These are phyloP conservation scores for Hoplodrina ambigua DNA, from an alignment of 2,888 invertebrate genomes.

Conservation along the genomic window DNA sequence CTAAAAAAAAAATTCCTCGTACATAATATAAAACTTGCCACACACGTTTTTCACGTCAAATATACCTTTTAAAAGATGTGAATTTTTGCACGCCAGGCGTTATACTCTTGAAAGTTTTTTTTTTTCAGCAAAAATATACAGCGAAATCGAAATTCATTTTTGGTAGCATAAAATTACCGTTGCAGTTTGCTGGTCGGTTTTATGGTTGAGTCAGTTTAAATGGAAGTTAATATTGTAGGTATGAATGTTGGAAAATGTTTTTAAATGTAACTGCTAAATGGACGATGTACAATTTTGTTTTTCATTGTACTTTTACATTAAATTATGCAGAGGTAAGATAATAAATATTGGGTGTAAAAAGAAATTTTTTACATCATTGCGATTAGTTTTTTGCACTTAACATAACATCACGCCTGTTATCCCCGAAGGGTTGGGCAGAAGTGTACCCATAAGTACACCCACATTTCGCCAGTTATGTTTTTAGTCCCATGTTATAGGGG, in stretches of 20 bases:
- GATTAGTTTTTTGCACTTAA: too few species aligned
- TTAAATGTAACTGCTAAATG: slow-evolving; percentile 7
- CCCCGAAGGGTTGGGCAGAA: too few species aligned
- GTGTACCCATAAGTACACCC: too few species aligned
- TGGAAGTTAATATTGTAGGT: slow-evolving; percentile 7
- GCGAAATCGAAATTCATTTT: slow-evolving; percentile 9
- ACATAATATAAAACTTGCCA: too few species aligned
- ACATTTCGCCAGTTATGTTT: too few species aligned
- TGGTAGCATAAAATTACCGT: background rate
- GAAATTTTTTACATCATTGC: too few species aligned
- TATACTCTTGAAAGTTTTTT: background rate
- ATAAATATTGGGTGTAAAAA: too few species aligned
- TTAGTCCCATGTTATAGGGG: too few species aligned
- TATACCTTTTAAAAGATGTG: background rate
- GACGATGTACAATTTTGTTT: background rate
- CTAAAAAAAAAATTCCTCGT: too few species aligned
- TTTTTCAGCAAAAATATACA: background rate
- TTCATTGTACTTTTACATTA: background rate
- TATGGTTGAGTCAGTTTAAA: slow-evolving; percentile 9
- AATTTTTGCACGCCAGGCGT: background rate
- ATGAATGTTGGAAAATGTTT: background rate
- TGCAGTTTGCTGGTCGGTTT: slow-evolving; percentile 10
- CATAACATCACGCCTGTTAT: too few species aligned
- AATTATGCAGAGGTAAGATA: too few species aligned
- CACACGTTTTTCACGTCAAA: background rate